Percentiles rank a stretch among this genome's conserved stretches.
These are phyloP conservation scores for Coracopsis vasa DNA, from an alignment of 2,113 vertebrate species.

Conservation along the genomic window DNA sequence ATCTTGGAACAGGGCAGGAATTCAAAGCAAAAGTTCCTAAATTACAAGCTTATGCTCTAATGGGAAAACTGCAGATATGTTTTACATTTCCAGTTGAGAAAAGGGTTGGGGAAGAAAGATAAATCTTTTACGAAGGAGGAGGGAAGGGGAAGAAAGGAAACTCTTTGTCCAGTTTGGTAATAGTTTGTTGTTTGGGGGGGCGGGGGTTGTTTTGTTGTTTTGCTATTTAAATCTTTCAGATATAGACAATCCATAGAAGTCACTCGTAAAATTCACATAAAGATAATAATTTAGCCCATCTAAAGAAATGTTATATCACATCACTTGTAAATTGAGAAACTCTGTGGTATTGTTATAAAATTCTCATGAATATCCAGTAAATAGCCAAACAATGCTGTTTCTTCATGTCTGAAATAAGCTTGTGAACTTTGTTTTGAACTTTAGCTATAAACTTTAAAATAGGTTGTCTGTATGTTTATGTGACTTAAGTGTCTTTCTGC, in stretches of 20 bases:
- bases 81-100: neutral
- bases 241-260: neutral
- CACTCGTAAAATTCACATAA: neutral
- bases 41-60: neutral
- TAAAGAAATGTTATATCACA: neutral
- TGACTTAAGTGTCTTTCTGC: neutral
- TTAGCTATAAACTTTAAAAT: neutral
- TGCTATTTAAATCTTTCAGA: neutral
- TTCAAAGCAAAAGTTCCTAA: neutral
- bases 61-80: neutral
- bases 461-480: neutral
- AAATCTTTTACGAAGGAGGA: neutral
- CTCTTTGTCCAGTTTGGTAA: neutral
- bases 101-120: neutral
- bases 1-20: neutral
- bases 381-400: conserved; percentile 7
- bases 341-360: conserved; percentile 15
- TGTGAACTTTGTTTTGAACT: neutral
- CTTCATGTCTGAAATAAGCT: neutral
- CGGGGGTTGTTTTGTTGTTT: too few species aligned
- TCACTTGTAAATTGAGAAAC: conserved; percentile 12
- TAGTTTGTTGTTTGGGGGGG: neutral
- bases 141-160: neutral
- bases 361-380: neutral
- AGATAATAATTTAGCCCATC: neutral